Base-by-base conservation (phyloP, 1,140 invertebrate genomes). In the Druon quercuslanigerum region DNA sequence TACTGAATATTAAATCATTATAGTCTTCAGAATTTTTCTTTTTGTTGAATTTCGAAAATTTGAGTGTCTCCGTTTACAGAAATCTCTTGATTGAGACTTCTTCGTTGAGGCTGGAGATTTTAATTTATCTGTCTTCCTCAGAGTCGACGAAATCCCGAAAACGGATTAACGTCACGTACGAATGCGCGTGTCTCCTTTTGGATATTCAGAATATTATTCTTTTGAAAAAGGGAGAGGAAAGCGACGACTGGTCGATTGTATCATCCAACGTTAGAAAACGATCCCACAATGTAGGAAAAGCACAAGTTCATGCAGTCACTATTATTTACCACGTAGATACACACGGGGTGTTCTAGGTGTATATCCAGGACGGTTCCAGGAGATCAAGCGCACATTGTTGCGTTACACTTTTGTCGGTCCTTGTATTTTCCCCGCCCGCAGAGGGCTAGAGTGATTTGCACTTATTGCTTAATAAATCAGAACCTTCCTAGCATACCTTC, bases 401-500 rank as follows among this genome's bases (percentile, higher is more conserved):
- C 82, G 86, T 85, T 87, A 85, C 79, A 87, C 77, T 89, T 88
- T 89, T 84, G 82, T 85, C 80, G 81, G 74, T 60, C 73, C 51
- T 80, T 76, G 80, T 82, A 82, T 84, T 85, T 84, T 82, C 73
- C 82, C 80, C 81, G 83, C 73, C 51, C 73, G 60, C 50, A 56
- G 57, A 72, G 74, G 81, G 77, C 76, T 86, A 83, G 82, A 84
- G 84, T 90, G 89, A 90, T 88, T 90, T 90, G 89, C 88, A 90
- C 80, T 87, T 89, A 89, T 86, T 81, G 84, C 80, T 89, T 86
- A 88, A 90, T 90, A 89, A 90, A 89, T 90, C 89, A 89, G 85
- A 79, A 79, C 60, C 78, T 71, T 73, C 75, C 78, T 72, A 74
- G 74, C 72, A 51, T 50, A 80, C 74, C 80, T 75, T 71, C 73